Percentiles rank a stretch among this genome's conserved stretches.
Evolutionary conservation across 2,113 vertebrate species (phyloP).

Genomic region (Osmerus mordax): DNA sequence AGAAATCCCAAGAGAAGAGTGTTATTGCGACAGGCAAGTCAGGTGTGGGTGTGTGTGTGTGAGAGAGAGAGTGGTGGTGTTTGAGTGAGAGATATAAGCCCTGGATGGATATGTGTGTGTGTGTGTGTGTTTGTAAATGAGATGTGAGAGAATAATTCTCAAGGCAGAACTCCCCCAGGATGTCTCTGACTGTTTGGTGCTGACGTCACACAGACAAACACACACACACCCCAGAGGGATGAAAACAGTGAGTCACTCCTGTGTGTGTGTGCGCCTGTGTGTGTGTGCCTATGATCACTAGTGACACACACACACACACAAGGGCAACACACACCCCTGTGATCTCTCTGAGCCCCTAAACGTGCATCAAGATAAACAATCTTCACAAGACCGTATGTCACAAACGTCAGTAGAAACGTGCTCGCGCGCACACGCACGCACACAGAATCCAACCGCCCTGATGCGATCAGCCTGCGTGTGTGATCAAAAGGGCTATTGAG

Average conservation of each 20-base stretch:
- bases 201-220: background rate
- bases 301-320: too few species aligned
- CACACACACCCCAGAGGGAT: background rate
- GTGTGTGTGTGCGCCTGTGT: background rate
- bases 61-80: background rate
- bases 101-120: background rate
- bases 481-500: too few species aligned
- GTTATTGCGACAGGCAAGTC: too few species aligned
- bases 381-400: too few species aligned
- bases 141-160: background rate
- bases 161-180: background rate
- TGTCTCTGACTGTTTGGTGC: background rate
- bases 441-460: too few species aligned
- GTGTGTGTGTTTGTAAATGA: background rate
- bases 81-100: background rate
- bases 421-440: too few species aligned
- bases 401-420: too few species aligned
- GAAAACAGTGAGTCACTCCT: background rate
- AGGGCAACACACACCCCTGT: too few species aligned
- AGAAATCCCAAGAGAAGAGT: too few species aligned
- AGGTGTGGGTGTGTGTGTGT: constrained; percentile 9
- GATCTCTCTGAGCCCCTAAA: too few species aligned
- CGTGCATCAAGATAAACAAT: too few species aligned
- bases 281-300: background rate
- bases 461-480: too few species aligned